phyloP scores from a whole-genome alignment of 2,888 invertebrate genomes.

The Seladonia tumulorum region DNA sequence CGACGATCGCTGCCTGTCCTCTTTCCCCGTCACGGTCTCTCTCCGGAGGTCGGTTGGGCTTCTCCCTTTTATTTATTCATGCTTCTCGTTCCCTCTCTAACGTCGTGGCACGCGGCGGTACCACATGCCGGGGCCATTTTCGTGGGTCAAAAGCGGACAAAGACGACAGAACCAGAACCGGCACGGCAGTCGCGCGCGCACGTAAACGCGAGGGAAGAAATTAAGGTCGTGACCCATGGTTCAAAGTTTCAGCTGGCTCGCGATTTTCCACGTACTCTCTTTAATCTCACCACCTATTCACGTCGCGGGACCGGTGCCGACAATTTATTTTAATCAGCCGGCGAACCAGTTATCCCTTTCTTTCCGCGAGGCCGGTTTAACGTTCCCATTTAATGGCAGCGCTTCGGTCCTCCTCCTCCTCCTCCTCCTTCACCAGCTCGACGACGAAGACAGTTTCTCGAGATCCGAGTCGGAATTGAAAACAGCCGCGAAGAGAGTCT shows the following conservation, averaged over 20 bases:
- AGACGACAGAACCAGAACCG: constrained; percentile 35
- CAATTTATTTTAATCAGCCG: constrained; percentile 57
- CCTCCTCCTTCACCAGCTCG: not conserved
- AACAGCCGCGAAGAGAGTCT: not conserved
- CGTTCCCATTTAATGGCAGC: constrained; percentile 10
- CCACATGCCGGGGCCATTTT: constrained; percentile 57
- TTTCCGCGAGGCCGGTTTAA: constrained; percentile 12
- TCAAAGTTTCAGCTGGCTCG: constrained; percentile 59
- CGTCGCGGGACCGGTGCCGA: constrained; percentile 31
- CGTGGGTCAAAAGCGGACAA: constrained; percentile 59
- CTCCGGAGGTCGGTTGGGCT: not conserved
- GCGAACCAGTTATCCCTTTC: constrained; percentile 58
- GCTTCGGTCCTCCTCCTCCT: not conserved
- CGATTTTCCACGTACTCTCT: constrained; percentile 51
- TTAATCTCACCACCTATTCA: constrained; percentile 50
- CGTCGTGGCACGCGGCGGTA: constrained; percentile 38
- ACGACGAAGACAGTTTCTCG: not conserved
- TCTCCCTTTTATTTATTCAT: constrained; percentile 63
- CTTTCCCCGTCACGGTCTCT: not conserved
- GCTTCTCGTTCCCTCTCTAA: constrained; percentile 43
- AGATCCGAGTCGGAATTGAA: not conserved
- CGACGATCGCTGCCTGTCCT: not conserved
- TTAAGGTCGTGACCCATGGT: constrained; percentile 68
- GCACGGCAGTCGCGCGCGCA: constrained; percentile 2
- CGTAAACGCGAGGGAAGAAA: constrained; percentile 50